Evolutionary conservation across 2,888 invertebrate species (phyloP).

Genomic region (Corbicula japonica): DNA sequence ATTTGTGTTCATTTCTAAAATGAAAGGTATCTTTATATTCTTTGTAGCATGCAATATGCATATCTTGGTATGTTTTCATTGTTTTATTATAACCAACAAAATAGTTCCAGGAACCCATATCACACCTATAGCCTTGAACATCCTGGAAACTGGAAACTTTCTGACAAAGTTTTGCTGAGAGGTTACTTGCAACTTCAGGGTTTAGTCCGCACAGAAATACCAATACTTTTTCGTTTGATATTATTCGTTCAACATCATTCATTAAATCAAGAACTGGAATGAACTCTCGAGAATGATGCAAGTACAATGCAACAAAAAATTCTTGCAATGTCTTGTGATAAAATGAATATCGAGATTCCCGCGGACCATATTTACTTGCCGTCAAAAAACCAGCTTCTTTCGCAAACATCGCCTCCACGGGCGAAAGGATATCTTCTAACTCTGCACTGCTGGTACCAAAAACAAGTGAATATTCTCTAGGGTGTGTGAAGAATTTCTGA

Average conservation of each 20-base stretch:
- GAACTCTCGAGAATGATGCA: neutral
- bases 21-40: neutral
- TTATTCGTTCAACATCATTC: neutral
- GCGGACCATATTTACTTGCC: neutral
- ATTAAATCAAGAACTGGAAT: neutral
- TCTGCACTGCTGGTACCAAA: neutral
- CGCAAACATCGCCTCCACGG: neutral
- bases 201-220: neutral
- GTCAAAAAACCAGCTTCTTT: neutral
- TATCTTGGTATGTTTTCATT: neutral
- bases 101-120: constrained; percentile 19
- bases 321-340: constrained; percentile 1
- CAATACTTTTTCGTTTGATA: neutral
- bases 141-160: neutral
- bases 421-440: neutral
- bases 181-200: neutral
- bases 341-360: neutral
- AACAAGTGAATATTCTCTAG: neutral
- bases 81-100: constrained; percentile 8
- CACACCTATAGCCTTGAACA: neutral
- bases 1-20: no score
- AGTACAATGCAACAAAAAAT: neutral
- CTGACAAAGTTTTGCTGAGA: neutral
- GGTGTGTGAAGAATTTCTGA: neutral
- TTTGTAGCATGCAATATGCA: neutral